Percentiles rank a stretch among this genome's conserved stretches.
Evolutionary conservation across 2,888 invertebrate species (phyloP).

Genomic region (Apotomis turbidana): DNA sequence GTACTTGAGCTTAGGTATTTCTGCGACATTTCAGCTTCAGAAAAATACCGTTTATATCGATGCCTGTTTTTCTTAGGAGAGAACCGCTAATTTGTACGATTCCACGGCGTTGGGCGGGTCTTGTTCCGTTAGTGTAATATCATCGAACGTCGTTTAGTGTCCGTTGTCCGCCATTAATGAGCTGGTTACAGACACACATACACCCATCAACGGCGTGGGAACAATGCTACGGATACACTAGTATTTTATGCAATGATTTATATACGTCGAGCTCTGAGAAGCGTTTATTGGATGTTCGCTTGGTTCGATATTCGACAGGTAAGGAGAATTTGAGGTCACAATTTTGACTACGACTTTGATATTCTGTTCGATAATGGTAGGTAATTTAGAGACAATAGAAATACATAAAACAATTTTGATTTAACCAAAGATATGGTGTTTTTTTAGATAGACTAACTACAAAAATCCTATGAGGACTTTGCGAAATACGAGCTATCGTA

Average conservation of each 20-base stretch:
- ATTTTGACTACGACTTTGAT: too few relatives aligned
- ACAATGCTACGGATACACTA: slow-evolving; percentile 27
- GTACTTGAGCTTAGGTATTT: slow-evolving; percentile 23
- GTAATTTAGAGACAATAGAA: too few relatives aligned
- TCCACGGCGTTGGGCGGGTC: slow-evolving; percentile 26
- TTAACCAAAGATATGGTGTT: too few relatives aligned
- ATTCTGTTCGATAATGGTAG: too few relatives aligned
- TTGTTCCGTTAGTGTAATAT: slow-evolving; percentile 39
- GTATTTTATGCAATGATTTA: slow-evolving; percentile 37
- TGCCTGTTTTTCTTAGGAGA: slow-evolving; percentile 13
- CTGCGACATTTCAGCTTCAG: slow-evolving; percentile 26
- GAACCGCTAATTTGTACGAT: slow-evolving; percentile 26
- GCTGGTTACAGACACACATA: slow-evolving; percentile 35
- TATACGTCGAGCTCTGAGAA: slow-evolving; percentile 10
- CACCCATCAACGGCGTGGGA: slow-evolving; percentile 36
- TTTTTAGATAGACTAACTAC: too few relatives aligned
- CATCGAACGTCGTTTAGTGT: slow-evolving; percentile 40
- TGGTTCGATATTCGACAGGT: background rate
- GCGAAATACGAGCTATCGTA: too few relatives aligned
- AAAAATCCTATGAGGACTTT: too few relatives aligned
- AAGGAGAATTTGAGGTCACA: too few relatives aligned
- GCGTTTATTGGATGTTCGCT: slow-evolving; percentile 9
- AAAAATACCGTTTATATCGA: slow-evolving; percentile 16
- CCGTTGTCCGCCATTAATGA: slow-evolving; percentile 40
- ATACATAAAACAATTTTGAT: too few relatives aligned